A percentile compares a stretch with the other conserved stretches of the same genome.
Conservation (phyloP, 1,140 invertebrate species). For the Eueides isabella region DNA sequence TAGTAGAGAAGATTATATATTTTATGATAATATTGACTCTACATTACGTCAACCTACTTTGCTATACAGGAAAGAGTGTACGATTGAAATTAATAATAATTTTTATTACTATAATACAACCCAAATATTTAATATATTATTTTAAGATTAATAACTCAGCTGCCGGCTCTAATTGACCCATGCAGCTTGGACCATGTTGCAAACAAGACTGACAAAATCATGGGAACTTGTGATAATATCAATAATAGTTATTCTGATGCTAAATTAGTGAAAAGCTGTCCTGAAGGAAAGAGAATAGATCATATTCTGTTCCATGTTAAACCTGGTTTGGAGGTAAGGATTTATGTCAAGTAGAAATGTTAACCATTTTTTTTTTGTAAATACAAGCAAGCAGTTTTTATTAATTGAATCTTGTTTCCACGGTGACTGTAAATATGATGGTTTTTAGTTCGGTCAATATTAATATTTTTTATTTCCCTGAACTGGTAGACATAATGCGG, state of each 20-base stretch:
- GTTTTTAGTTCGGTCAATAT: neutral
- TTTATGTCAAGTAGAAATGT: too few species aligned
- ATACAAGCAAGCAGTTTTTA: neutral
- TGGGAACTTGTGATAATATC: conserved; percentile 90
- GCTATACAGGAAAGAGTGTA: too few species aligned
- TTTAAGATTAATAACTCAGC: conserved; percentile 81
- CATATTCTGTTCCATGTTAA: conserved; percentile 91
- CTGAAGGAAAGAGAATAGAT: conserved; percentile 94
- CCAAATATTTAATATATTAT: neutral
- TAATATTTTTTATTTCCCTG: too few species aligned
- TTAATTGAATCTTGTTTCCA: neutral
- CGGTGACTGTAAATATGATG: neutral
- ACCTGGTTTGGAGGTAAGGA: conserved; percentile 77
- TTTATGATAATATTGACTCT: too few species aligned
- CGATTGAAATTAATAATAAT: too few species aligned
- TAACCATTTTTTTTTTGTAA: too few species aligned
- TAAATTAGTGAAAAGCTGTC: conserved; percentile 81
- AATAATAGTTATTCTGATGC: conserved; percentile 91
- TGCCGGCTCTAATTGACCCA: conserved; percentile 80
- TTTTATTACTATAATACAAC: too few species aligned
- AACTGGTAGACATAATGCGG: too few species aligned
- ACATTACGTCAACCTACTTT: too few species aligned
- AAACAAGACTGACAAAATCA: conserved; percentile 36
- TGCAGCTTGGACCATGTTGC: conserved; percentile 49
- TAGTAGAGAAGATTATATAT: too few species aligned